A percentile compares a stretch with the other conserved stretches of the same genome.
Conservation (phyloP, 2,888 invertebrate genomes). For the Biston betularia region DNA sequence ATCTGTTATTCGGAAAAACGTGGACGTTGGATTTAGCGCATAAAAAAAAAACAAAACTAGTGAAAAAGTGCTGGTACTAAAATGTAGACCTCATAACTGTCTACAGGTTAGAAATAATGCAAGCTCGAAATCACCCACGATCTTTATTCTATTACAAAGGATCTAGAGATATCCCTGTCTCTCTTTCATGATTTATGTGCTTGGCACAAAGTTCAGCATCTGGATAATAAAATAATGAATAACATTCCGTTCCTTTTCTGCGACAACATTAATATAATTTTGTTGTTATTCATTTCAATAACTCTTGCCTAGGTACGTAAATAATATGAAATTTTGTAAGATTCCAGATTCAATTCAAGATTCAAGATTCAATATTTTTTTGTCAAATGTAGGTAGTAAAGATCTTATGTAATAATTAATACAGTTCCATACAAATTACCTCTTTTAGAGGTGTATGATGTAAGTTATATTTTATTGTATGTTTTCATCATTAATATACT, state of each 20-base stretch:
- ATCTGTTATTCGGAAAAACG: too few relatives aligned
- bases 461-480: too few relatives aligned
- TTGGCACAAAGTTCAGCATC: constrained; percentile 23
- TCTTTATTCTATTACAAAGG: constrained; percentile 23
- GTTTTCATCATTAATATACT: too few relatives aligned
- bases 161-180: constrained; percentile 11
- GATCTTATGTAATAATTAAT: too few relatives aligned
- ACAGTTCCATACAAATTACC: too few relatives aligned
- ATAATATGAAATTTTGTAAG: too few relatives aligned
- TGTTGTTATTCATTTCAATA: not conserved
- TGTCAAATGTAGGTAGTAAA: too few relatives aligned
- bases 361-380: too few relatives aligned
- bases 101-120: constrained; percentile 12
- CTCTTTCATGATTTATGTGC: constrained; percentile 17
- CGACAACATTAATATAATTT: constrained; percentile 12
- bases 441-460: too few relatives aligned
- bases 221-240: constrained; percentile 24
- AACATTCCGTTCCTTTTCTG: constrained; percentile 14
- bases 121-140: constrained; percentile 36
- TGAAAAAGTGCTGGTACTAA: not conserved
- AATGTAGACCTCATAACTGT: not conserved
- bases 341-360: too few relatives aligned
- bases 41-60: not conserved
- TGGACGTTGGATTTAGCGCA: not conserved
- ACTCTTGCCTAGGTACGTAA: too few relatives aligned